Evolutionary conservation across 2,797 vertebrate species (phyloP).

Genomic region (Discoglossus pictus): DNA sequence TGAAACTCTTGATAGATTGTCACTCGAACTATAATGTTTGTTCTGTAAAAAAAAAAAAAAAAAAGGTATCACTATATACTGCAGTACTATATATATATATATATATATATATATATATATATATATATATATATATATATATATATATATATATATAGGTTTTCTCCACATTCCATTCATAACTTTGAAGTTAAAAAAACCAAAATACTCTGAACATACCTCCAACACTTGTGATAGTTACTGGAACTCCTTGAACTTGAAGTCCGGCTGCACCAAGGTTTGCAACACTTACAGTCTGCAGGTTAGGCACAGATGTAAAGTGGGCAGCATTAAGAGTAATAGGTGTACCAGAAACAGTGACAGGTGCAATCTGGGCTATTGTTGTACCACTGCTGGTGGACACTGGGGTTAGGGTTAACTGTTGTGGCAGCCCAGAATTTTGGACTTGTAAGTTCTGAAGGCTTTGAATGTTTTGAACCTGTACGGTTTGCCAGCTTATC

Average conservation of each 20-base stretch:
- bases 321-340: slow-evolving; percentile 93
- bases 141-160: too few relatives aligned
- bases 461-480: slow-evolving; percentile 88
- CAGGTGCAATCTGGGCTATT: slow-evolving; percentile 86
- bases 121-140: too few relatives aligned
- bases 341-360: slow-evolving; percentile 88
- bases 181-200: too few relatives aligned
- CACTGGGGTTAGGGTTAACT: slow-evolving; percentile 90
- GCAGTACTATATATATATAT: too few relatives aligned
- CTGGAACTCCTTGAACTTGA: slow-evolving; percentile 94
- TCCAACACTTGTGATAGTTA: slow-evolving; percentile 94
- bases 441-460: slow-evolving; percentile 89
- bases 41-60: too few relatives aligned
- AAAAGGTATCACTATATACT: too few relatives aligned
- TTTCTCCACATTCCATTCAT: too few relatives aligned
- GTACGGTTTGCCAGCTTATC: slow-evolving; percentile 97
- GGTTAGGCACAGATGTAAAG: slow-evolving; percentile 91
- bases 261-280: slow-evolving; percentile 89
- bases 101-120: too few relatives aligned
- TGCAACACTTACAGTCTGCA: slow-evolving; percentile 96
- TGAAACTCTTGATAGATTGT: too few relatives aligned
- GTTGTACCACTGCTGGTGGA: slow-evolving; percentile 79
- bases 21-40: too few relatives aligned
- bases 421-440: slow-evolving; percentile 87
- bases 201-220: slow-evolving; percentile 72